Evolutionary conservation across 2,797 vertebrate genomes (phyloP), one percentile per base, ranked within the genome.

Genomic region (Sebastes diaconus): DNA sequence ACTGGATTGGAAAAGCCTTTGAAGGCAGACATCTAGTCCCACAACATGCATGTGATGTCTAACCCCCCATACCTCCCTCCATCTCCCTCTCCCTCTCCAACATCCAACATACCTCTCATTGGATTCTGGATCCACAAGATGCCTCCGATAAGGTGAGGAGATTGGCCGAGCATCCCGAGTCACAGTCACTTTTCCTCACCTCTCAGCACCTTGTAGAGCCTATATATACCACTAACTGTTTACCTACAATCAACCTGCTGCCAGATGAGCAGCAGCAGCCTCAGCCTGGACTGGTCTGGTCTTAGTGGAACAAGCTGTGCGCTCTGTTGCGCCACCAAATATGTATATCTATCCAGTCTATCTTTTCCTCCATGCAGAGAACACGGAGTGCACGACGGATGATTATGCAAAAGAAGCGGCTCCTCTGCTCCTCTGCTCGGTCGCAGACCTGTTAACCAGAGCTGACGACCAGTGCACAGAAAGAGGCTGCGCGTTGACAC

Each of bases 101-200:
- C 5, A 42, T 27, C 39, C 30, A 29, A 90, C 89, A 63, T 94
- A 96, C 95, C 95, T 95, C 94, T 91, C 93, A 95, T 95, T 29
- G 95, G 95, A 90, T 96, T 96, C 79, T 95, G 94, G 84, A 95
- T 95, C 95, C 95, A 96, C 73, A 95, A 85, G 86, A 95, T 94
- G 69, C 95, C 94, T 46, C 95, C 93, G 83, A 94, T 93, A 12
- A 96, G 94, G 77, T 95, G 95, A 84, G 92, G 93, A 84, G 95
- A 95, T 65, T 93, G 94, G 24, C 94, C 93, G 34, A 95, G 92
- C 95, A 96, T 96, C 83, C 79, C 84, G 80, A 25, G 58, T 42
- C 39, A 42, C 16, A 25, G 30, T 27, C 46, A 77, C 77, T 50
- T 73, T 22, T 46, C 22, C 52, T 65, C 59, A 46, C 77, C 55